Conservation (phyloP, 92 coral and sea anemone species). For the Phenganax marumi region DNA sequence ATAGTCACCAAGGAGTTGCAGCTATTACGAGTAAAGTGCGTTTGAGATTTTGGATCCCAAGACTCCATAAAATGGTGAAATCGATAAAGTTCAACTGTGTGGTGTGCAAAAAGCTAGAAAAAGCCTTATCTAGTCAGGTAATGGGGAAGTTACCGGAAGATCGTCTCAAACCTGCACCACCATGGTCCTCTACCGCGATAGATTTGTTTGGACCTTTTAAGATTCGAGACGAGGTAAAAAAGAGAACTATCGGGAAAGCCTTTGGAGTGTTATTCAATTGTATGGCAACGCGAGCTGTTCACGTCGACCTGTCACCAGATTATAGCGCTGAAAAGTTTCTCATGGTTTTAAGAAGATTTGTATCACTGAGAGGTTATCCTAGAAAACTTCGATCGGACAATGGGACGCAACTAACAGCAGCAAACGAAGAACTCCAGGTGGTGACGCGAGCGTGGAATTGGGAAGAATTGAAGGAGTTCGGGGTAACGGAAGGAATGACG, state of each 20-base stretch:
- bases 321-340: conserved; percentile 58
- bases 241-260: conserved; percentile 51
- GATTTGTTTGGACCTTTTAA: conserved; percentile 63
- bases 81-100: conserved; percentile 55
- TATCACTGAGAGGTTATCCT: conserved; percentile 54
- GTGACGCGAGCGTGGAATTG: conserved; percentile 13
- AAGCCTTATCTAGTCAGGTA: background rate
- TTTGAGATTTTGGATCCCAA: conserved; percentile 54
- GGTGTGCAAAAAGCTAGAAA: conserved; percentile 32
- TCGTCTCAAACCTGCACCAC: conserved; percentile 54
- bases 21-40: conserved; percentile 56
- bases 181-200: conserved; percentile 56
- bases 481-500: conserved; percentile 8
- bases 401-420: conserved; percentile 55
- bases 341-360: conserved; percentile 61
- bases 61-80: conserved; percentile 47
- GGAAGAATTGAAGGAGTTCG: conserved; percentile 5
- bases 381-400: conserved; percentile 44
- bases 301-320: conserved; percentile 53
- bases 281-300: conserved; percentile 52
- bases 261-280: conserved; percentile 61
- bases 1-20: conserved; percentile 57
- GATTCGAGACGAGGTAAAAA: conserved; percentile 54
- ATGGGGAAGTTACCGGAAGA: conserved; percentile 59
- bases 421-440: conserved; percentile 42